Evolutionary conservation across 2,888 invertebrate genomes (phyloP).

Genomic region (Itoplectis maculator): DNA sequence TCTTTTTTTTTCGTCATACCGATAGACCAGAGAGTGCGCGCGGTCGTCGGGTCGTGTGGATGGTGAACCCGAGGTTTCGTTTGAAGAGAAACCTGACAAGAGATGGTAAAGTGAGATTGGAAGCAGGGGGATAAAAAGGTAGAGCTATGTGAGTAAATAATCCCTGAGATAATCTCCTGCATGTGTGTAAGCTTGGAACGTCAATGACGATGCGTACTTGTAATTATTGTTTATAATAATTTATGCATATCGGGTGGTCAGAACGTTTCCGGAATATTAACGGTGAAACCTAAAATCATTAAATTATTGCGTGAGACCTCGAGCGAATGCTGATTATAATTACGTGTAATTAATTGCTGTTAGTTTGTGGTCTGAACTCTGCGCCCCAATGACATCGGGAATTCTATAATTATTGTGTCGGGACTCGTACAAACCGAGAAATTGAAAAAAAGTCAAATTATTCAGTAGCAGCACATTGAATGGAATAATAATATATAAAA

Average conservation of each 20-base stretch:
- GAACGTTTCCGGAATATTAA: too few relatives aligned
- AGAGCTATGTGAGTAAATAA: not conserved
- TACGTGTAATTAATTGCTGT: too few relatives aligned
- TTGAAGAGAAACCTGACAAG: slow-evolving; percentile 19
- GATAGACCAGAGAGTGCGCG: slow-evolving; percentile 19
- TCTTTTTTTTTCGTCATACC: slow-evolving; percentile 14
- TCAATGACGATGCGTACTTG: not conserved
- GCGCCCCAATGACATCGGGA: too few relatives aligned
- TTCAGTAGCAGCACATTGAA: not conserved
- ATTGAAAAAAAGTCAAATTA: too few relatives aligned
- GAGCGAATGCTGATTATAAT: too few relatives aligned
- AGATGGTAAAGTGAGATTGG: slow-evolving; percentile 32
- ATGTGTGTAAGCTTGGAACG: not conserved
- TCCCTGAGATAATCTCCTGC: not conserved
- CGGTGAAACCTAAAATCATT: too few relatives aligned
- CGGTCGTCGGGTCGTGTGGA: slow-evolving; percentile 24
- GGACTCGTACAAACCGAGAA: too few relatives aligned
- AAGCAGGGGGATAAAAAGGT: slow-evolving; percentile 1
- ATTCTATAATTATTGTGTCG: too few relatives aligned
- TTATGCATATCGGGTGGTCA: too few relatives aligned
- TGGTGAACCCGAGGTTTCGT: slow-evolving; percentile 1
- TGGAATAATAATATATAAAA: not conserved
- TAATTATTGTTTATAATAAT: not conserved
- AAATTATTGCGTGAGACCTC: too few relatives aligned
- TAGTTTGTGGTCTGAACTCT: too few relatives aligned